These are phyloP conservation scores for rabbit (Oryctolagus cuniculus) DNA, from an alignment of 2,113 vertebrate genomes.

Conservation along the genomic window mOryCun1.1 NC_091447.1:42003501-42004000, in stretches of 20 bases:
- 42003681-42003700: constrained; percentile 47
- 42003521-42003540: constrained; percentile 59
- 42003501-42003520: not conserved
- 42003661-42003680: not conserved
- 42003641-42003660: constrained; percentile 25
- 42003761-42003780: not conserved
- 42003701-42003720: not conserved
- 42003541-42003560: constrained; percentile 57
- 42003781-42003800: not conserved
- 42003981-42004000: not conserved
- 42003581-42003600: constrained; percentile 74
- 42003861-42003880: not conserved
- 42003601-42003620: constrained; percentile 36
- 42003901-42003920: not conserved
- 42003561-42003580: constrained; percentile 52
- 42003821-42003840: not conserved
- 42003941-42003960: not conserved
- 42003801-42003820: not conserved
- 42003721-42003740: not conserved
- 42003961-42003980: not conserved
- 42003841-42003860: not conserved
- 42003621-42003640: not conserved
- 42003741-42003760: not conserved
- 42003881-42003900: not conserved
- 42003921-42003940: constrained; percentile 14